Conservation (phyloP, 2,113 vertebrate species). For the Peromyscus polionotus region DNA sequence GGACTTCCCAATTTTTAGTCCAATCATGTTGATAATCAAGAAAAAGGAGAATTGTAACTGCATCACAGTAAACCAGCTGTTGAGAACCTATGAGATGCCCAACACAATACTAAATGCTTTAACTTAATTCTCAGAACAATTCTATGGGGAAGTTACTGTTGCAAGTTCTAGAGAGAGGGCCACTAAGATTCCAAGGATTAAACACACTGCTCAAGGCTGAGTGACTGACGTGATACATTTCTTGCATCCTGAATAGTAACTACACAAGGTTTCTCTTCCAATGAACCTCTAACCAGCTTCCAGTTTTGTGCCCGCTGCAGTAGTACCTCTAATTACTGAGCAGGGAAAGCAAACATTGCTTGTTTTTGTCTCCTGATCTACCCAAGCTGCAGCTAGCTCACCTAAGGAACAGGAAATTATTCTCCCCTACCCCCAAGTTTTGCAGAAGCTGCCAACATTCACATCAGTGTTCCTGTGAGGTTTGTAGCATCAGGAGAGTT, state of each 20-base stretch:
- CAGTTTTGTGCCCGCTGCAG: neutral
- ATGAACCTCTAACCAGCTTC: neutral
- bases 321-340: neutral
- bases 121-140: neutral
- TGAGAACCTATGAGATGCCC: neutral
- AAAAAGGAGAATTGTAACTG: neutral
- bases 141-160: neutral
- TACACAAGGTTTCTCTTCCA: neutral
- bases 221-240: neutral
- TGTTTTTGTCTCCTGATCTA: neutral
- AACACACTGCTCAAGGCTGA: neutral
- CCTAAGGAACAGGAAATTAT: neutral
- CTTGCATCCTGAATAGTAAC: neutral
- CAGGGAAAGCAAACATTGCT: neutral
- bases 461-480: neutral
- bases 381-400: neutral
- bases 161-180: neutral
- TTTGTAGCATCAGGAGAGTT: neutral
- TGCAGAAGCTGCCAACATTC: neutral
- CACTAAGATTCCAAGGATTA: neutral
- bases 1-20: neutral
- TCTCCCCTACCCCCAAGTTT: neutral
- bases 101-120: neutral
- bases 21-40: neutral
- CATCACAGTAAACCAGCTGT: neutral